Evolutionary conservation across 1,140 invertebrate species (phyloP), one percentile per base, ranked within the genome.

Genomic region (Microplitis demolitor): DNA sequence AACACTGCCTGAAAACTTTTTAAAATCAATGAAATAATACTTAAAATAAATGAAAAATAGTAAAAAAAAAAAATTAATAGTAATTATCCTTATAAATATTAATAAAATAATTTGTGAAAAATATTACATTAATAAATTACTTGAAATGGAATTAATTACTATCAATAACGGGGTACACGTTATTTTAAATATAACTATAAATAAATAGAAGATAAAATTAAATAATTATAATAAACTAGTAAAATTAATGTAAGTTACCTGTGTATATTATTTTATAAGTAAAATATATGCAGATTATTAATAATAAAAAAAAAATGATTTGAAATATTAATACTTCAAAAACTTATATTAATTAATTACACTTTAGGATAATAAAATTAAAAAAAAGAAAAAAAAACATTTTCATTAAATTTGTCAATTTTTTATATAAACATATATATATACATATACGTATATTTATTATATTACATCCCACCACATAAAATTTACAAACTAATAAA

Each of bases 241-340:
- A 11, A 61, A 24, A 53, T 80, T 83, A 84, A 78, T 80, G 82
- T 83, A 80, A 83, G 78, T 79, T 77, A 82, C 77, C 78, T 80
- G 78, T 82, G 83, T 85, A 85, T 78, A 84, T 85, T 84, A 83
- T 84, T 84, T 86, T 82, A 82, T 84, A 84, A 76, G 53, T 51
- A 81, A 83, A 84, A 84, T 81, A 84, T 79, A 84, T 76, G 78
- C 78, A 80, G 77, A 81, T 80, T 73, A 84, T 78, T 80, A 79
- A 69, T 54, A 80, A 73, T 77, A 75, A 39, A 63, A 61, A 45
- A 66, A 69, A 50, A n/a, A n/a, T n/a, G n/a, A n/a, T n/a, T n/a
- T n/a, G n/a, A n/a, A n/a, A n/a, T n/a, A n/a, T n/a, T n/a, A n/a
- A n/a, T n/a, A n/a, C n/a, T n/a, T n/a, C n/a, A n/a, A n/a, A n/a